Evolutionary conservation across 2,888 invertebrate genomes (phyloP), one percentile per base, ranked within the genome.

Genomic region (Pandemis corylana): DNA sequence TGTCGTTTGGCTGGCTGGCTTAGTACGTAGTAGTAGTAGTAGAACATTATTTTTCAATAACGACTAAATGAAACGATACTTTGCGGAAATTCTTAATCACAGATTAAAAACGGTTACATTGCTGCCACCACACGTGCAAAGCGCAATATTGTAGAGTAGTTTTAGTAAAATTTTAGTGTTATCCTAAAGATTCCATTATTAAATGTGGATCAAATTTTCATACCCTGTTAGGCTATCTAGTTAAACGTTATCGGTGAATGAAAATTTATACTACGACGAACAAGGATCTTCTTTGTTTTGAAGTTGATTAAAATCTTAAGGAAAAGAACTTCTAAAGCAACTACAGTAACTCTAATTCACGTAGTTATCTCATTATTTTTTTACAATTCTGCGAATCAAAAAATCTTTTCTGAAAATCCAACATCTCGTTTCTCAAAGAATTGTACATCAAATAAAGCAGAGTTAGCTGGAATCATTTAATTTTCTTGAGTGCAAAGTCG

Each of bases 401-500:
- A 13, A 36, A 12, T 20, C 20, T 44, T 53, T 41, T 7, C 12
- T n/a, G 28, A 49, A 64, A 49, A 46, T 36, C 13, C 7, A 49
- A 20, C 49, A 28, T 49, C 13, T 46, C 7, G 44, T 46, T 64
- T 68, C 53, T 65, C 42, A 46, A 53, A 59, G 53, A 41, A 74
- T 61, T 74, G 42, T 70, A 73, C 56, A 68, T 74, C 46, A 44
- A 70, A 75, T 61, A 61, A 74, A 64, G 62, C 51, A 67, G 46
- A 68, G 44, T 68, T 13, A 42, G 20, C 59, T 7, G 61, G 51
- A 65, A 70, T 44, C 61, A 61, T 66, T 70, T 74, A 66, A 74
- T 74, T 70, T 62, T 61, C 66, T 41, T 53, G 44, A 70, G 66
- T 36, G 70, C 61, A 61, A 61, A 69, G 65, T 53, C 53, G 66